These are phyloP conservation scores for Gerris buenoi DNA, from an alignment of 1,140 invertebrate species.

Conservation along the genomic window DNA sequence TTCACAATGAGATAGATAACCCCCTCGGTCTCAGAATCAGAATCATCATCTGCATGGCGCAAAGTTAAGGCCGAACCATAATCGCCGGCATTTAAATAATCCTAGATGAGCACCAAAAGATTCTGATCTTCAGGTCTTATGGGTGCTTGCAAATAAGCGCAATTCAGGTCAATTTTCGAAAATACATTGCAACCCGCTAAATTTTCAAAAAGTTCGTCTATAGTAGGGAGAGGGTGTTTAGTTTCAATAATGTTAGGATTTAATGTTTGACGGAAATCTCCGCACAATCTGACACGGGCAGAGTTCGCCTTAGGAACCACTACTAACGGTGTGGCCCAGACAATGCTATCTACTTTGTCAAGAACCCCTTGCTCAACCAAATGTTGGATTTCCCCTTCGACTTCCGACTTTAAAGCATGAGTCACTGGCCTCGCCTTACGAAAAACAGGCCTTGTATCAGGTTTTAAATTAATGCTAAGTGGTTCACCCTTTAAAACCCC, in stretches of 20 bases:
- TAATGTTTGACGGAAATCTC: constrained; percentile 22
- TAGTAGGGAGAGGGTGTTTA: constrained; percentile 16
- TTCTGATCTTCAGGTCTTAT: not conserved
- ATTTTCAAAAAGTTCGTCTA: constrained; percentile 3
- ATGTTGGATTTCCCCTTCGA: not conserved
- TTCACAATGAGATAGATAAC: no score
- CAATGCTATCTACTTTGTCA: constrained; percentile 14
- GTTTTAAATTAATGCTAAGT: no score
- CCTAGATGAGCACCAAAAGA: not conserved
- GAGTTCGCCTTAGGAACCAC: constrained; percentile 9
- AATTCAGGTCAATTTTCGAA: constrained; percentile 6
- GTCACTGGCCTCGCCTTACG: not conserved
- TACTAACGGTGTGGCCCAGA: constrained; percentile 2
- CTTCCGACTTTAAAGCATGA: not conserved
- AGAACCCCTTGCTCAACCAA: constrained; percentile 15
- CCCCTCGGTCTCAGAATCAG: no score
- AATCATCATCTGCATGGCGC: no score
- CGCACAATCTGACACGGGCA: not conserved
- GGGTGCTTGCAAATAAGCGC: constrained; percentile 3
- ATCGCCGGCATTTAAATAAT: no score
- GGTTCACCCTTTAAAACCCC: no score
- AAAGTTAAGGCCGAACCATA: no score
- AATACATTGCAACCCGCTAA: not conserved
- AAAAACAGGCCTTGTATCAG: no score
- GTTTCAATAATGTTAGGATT: constrained; percentile 10